Evolutionary conservation across 2,113 vertebrate species (phyloP).

Genomic region (Gadus macrocephalus): DNA sequence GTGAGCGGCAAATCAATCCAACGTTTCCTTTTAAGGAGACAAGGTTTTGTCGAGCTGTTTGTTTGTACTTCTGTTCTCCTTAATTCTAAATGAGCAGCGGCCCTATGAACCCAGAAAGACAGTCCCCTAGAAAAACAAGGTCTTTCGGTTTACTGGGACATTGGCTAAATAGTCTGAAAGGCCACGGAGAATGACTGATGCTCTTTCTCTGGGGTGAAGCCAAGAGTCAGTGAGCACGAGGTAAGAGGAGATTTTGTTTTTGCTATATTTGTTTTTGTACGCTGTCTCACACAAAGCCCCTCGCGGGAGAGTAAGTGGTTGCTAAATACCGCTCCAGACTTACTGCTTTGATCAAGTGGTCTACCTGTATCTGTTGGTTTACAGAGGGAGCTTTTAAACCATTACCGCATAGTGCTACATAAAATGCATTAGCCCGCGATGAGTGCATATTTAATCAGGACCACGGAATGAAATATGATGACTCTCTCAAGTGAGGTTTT

Average conservation of each 20-base stretch:
- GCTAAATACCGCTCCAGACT: no score
- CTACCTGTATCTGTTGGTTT: no score
- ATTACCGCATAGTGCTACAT: no score
- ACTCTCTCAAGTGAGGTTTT: no score
- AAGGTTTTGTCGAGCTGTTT: no score
- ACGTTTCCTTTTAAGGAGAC: conserved; percentile 20
- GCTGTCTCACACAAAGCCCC: no score
- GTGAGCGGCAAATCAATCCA: conserved; percentile 2
- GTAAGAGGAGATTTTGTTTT: not conserved
- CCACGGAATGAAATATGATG: no score
- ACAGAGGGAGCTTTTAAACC: no score
- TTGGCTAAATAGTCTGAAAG: not conserved
- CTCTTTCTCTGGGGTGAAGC: not conserved
- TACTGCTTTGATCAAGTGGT: no score
- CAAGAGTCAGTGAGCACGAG: not conserved
- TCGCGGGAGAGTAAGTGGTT: no score
- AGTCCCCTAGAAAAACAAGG: conserved; percentile 19
- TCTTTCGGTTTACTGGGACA: not conserved
- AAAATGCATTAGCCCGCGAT: no score
- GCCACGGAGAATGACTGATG: conserved; percentile 1
- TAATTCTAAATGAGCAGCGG: conserved; percentile 36
- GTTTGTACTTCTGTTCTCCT: conserved; percentile 19
- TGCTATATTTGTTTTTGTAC: not conserved
- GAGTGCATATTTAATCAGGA: no score
- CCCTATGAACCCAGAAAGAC: conserved; percentile 13